Evolutionary conservation across 2,797 vertebrate species (phyloP), one percentile per base, ranked within the genome.

Genomic region (Aeoliscus strigatus): DNA sequence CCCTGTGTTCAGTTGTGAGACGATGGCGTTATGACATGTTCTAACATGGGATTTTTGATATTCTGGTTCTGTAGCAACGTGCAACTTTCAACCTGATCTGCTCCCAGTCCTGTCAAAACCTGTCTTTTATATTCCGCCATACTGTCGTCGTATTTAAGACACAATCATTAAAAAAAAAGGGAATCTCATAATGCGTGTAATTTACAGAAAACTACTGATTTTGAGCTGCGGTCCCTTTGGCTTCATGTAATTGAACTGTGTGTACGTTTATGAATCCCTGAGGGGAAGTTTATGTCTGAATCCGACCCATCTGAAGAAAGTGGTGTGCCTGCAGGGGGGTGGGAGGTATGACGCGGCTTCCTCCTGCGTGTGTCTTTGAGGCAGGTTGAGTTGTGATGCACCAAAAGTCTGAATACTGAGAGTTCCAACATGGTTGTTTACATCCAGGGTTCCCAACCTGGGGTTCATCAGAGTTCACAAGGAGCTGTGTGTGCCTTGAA

Each of bases 181-280:
- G 40, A 37, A 57, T 24, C 14, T 67, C 35, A 27, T 17, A 17
- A 14, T 27, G 41, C 27, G 15, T 30, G 54, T 61, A 27, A 13
- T 30, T 47, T 8, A 39, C 32, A 60, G 33, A 39, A 33, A 53
- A 33, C 4, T 15, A 37, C 47, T 23, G 51, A 34, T 44, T 43
- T 60, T 10, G 40, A 29, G 39, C 23, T 42, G 37, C 8, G 27
- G 45, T 61, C 53, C 54, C 73, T 71, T 83, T 81, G 72, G 72
- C 48, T 75, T 73, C 40, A 34, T 51, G 56, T 44, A 3, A 31
- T 49, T 36, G 55, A 35, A 29, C 38, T 59, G 39, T 39, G 49
- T 21, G 18, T 21, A 21, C 18, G 3, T 21, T 3, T 3, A 21
- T 21, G 3, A 21, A 21, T 21, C 18, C 18, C 18, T 21, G 18